Conservation (phyloP, 2,113 vertebrate genomes). For the Genyomyrus donnyi region DNA sequence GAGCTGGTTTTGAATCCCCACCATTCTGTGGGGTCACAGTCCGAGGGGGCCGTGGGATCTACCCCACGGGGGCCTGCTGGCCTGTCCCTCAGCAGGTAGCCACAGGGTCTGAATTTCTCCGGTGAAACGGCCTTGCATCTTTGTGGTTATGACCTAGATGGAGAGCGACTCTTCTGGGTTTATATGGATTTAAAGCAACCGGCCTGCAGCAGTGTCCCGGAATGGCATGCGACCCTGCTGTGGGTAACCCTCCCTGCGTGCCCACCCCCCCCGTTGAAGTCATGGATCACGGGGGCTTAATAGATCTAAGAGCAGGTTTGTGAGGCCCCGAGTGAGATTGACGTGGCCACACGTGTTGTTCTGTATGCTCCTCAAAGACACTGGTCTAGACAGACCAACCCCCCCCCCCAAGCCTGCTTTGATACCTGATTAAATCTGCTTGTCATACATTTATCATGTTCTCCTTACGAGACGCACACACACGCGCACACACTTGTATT, state of each 20-base stretch:
- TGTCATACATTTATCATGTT: slow-evolving; percentile 62
- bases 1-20: neutral
- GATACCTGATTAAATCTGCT: slow-evolving; percentile 71
- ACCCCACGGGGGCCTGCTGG: neutral
- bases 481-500: neutral
- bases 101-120: neutral
- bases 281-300: slow-evolving; percentile 18
- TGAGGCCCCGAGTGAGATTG: slow-evolving; percentile 57
- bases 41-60: neutral
- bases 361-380: slow-evolving; percentile 58
- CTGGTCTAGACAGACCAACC: slow-evolving; percentile 61
- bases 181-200: neutral
- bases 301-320: slow-evolving; percentile 36
- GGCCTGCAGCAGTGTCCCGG: neutral
- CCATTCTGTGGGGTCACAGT: neutral
- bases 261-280: neutral
- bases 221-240: neutral
- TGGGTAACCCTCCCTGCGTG: neutral
- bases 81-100: neutral
- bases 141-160: neutral
- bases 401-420: slow-evolving; percentile 55
- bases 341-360: slow-evolving; percentile 69
- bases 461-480: slow-evolving; percentile 21
- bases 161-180: neutral
- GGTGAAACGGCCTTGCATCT: neutral